Evolutionary conservation across 2,888 invertebrate species (phyloP).

Genomic region (Scaptomyza flava): DNA sequence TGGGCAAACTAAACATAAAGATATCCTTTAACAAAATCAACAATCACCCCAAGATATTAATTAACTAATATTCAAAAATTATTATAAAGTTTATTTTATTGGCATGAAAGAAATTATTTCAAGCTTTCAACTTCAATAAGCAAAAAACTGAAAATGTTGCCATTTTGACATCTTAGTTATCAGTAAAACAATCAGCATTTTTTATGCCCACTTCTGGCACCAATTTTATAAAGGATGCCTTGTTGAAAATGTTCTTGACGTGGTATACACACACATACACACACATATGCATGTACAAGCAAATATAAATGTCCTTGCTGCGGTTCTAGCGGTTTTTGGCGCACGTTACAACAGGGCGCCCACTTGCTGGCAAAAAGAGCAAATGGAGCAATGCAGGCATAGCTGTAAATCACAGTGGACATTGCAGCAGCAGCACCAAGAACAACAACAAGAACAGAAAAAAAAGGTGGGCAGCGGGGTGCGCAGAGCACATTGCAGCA

Average conservation of each 20-base stretch:
- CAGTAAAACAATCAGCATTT: constrained; percentile 17
- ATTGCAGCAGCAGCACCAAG: constrained; percentile 59
- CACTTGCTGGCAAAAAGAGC: constrained; percentile 53
- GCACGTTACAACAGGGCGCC: constrained; percentile 52
- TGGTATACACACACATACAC: constrained; percentile 14
- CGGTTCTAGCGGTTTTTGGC: constrained; percentile 61
- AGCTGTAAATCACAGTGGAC: constrained; percentile 77
- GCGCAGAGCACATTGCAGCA: constrained; percentile 23
- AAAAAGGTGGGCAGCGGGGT: constrained; percentile 3
- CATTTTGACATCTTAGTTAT: constrained; percentile 25
- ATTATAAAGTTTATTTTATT: neutral
- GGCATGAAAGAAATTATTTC: neutral
- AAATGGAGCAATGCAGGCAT: constrained; percentile 63
- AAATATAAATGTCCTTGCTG: constrained; percentile 78
- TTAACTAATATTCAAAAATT: neutral
- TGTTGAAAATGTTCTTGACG: constrained; percentile 27
- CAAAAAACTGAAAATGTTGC: constrained; percentile 1
- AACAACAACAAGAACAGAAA: constrained; percentile 12
- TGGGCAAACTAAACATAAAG: constrained; percentile 4
- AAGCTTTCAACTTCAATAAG: no score
- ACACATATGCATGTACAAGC: constrained; percentile 11
- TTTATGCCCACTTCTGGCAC: constrained; percentile 11
- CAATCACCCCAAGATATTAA: neutral
- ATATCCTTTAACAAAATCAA: constrained; percentile 6
- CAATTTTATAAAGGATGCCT: constrained; percentile 17